Evolutionary conservation across 35 echinoderm and acorn worm genomes (phyloP), one percentile per base, ranked within the genome.

Genomic region (Ptychodera flava): DNA sequence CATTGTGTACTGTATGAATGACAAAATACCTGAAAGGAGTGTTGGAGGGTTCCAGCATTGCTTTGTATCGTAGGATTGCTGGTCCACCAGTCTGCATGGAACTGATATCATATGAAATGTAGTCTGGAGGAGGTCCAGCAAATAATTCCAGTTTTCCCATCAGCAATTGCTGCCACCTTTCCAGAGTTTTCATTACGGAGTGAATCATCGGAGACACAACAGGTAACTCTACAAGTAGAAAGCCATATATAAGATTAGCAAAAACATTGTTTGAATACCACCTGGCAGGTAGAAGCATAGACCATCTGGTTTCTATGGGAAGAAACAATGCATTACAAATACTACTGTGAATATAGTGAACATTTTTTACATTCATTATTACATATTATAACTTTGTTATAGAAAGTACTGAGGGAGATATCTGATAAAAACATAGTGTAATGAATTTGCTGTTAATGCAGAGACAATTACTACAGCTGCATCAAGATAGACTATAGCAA

Each of bases 1-100:
- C n/a, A n/a, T n/a, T n/a, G n/a, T n/a, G n/a, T n/a, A n/a, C n/a
- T n/a, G n/a, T n/a, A n/a, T n/a, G n/a, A n/a, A 64, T 64, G 45
- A 64, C 6, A 64, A 22, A 12, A 64, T 89, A 97, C 95, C 83
- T 92, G 90, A 98, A 98, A 35, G 95, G 95, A 33, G 95, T 98
- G 52, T 98, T 98, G 28, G 90, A 81, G 6, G 95, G 95, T 31
- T 98, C 95, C 34, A 98, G 82, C 16, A 98, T 93, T 16, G 89
- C 95, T 78, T 98, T 98, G 82, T 98, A 94, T 79, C 88, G 89
- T 16, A 98, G 88, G 15, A 98, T 90, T 35, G 95, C 93, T 34
- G 95, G 95, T 0, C 95, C 95, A 6, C 45, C 45, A 12, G 45
- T 64, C 6, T 6, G 6, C 2, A 93, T 83, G 30, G 76, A 52